These are phyloP conservation scores for Alectoris magna DNA, from an alignment of 2,797 vertebrate genomes.

Conservation along the genomic window DNA sequence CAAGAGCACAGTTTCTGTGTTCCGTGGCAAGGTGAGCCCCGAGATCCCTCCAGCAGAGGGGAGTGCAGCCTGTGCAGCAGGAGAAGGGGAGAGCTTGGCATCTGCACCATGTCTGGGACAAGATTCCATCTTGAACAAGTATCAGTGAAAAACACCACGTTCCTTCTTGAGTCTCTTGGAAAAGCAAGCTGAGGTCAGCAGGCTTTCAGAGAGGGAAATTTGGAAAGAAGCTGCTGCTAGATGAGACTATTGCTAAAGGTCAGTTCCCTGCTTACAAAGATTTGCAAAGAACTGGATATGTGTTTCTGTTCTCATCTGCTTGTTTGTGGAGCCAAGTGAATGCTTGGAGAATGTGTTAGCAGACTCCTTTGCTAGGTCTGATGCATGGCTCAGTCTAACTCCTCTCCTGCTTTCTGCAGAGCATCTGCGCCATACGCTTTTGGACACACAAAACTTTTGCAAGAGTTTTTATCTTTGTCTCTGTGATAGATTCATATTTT, in stretches of 20 bases:
- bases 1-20: background rate
- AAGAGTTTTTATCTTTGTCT: background rate
- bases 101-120: background rate
- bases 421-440: background rate
- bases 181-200: background rate
- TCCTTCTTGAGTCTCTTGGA: background rate
- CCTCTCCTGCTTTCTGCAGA: background rate
- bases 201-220: background rate
- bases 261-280: background rate
- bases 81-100: background rate
- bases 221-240: background rate
- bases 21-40: background rate
- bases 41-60: constrained; percentile 60
- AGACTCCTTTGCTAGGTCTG: background rate
- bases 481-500: background rate
- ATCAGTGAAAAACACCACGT: background rate
- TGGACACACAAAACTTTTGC: background rate
- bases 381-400: background rate
- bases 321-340: accelerated
- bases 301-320: background rate
- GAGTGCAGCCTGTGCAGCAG: constrained; percentile 42
- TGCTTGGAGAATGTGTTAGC: background rate
- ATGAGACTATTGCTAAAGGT: background rate
- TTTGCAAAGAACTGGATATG: background rate
- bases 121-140: background rate